Conservation (phyloP, 2,888 invertebrate genomes). For the Mythimna loreyi region DNA sequence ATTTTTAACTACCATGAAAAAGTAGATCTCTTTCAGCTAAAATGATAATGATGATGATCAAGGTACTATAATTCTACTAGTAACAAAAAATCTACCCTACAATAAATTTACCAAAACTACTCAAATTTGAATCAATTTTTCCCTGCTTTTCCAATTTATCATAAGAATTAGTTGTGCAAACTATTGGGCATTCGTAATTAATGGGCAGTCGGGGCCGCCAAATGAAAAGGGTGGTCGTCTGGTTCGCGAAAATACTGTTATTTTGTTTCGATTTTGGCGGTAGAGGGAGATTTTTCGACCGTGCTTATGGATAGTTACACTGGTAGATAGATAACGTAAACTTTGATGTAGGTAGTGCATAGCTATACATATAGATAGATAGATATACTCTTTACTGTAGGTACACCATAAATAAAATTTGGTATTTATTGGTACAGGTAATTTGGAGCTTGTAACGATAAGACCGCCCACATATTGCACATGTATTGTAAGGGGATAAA, state of each 20-base stretch:
- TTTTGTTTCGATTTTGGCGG: conserved; percentile 54
- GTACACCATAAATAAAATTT: too few species aligned
- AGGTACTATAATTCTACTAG: too few species aligned
- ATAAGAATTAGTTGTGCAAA: conserved; percentile 70
- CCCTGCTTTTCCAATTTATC: conserved; percentile 65
- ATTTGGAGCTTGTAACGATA: too few species aligned
- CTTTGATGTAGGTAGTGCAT: conserved; percentile 18
- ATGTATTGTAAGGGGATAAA: too few species aligned
- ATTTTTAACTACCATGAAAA: too few species aligned
- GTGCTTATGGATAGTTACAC: neutral
- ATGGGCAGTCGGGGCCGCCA: conserved; percentile 57
- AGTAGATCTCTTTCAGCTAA: too few species aligned
- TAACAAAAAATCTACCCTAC: neutral
- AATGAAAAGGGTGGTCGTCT: conserved; percentile 63
- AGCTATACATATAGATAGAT: too few species aligned
- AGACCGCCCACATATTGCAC: too few species aligned
- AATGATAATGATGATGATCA: too few species aligned
- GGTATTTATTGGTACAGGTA: too few species aligned
- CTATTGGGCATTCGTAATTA: conserved; percentile 72
- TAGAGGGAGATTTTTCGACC: conserved; percentile 39
- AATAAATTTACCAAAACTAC: neutral
- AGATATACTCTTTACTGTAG: too few species aligned
- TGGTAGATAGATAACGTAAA: neutral
- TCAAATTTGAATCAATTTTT: conserved; percentile 38
- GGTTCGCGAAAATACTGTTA: conserved; percentile 59